Conservation (phyloP, 2,113 vertebrate genomes). For the Mixornis gularis region DNA sequence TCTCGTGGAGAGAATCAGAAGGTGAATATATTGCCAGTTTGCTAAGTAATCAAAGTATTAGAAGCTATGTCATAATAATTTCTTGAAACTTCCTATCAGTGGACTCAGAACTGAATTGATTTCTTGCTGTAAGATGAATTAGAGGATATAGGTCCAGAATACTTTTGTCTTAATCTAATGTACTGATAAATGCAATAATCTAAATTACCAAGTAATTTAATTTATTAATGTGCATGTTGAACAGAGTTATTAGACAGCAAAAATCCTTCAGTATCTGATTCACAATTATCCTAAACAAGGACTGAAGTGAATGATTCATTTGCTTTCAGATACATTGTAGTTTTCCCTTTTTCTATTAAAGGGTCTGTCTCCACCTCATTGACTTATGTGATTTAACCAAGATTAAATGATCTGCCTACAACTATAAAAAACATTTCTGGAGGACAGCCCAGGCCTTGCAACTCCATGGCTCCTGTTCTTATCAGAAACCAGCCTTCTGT, state of each 20-base stretch:
- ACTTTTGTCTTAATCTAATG: slow-evolving; percentile 33
- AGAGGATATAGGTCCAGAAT: not conserved
- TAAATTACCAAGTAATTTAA: slow-evolving; percentile 10
- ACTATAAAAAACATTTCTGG: not conserved
- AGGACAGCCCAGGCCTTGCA: not conserved
- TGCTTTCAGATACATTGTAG: not conserved
- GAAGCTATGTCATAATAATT: not conserved
- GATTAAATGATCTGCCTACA: not conserved
- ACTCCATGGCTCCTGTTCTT: not conserved
- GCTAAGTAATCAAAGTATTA: not conserved
- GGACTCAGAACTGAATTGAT: not conserved
- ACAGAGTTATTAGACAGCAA: not conserved
- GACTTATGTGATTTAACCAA: not conserved
- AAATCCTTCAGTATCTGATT: not conserved
- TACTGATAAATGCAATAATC: slow-evolving; percentile 26
- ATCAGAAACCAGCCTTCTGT: not conserved
- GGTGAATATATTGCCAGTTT: not conserved
- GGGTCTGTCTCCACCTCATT: not conserved
- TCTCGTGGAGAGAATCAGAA: not conserved
- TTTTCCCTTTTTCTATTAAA: not conserved
- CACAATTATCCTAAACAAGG: not conserved
- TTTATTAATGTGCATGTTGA: not conserved
- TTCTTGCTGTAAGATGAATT: not conserved
- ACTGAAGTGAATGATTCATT: not conserved
- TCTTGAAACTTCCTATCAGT: not conserved